Percentiles rank a stretch among this genome's conserved stretches.
These are phyloP conservation scores for Pangasius macronema DNA, from an alignment of 2,797 vertebrate species.

Conservation along the genomic window DNA sequence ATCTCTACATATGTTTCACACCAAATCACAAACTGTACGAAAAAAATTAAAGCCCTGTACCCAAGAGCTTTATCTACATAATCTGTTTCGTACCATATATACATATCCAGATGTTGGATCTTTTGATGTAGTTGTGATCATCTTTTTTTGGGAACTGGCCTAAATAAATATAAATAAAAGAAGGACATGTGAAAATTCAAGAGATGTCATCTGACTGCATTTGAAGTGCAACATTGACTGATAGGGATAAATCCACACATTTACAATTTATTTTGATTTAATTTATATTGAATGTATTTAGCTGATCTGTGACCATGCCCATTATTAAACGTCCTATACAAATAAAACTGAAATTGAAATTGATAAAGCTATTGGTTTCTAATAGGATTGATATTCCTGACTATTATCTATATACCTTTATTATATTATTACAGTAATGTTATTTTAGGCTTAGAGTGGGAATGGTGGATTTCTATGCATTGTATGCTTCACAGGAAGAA, in stretches of 20 bases:
- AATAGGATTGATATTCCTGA: not conserved
- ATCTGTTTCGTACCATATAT: not conserved
- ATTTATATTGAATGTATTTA: too few species aligned
- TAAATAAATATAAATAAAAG: not conserved
- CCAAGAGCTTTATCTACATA: not conserved
- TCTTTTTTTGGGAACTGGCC: not conserved
- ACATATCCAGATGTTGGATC: not conserved
- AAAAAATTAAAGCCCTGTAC: not conserved
- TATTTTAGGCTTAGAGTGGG: not conserved
- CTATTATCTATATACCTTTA: not conserved
- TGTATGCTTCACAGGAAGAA: not conserved
- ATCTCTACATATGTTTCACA: not conserved
- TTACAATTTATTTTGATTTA: too few species aligned
- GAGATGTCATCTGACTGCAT: not conserved
- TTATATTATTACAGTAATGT: not conserved
- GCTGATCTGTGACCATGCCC: too few species aligned
- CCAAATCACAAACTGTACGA: not conserved
- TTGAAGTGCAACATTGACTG: not conserved
- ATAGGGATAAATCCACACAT: too few species aligned
- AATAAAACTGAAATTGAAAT: too few species aligned
- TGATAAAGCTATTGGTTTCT: not conserved
- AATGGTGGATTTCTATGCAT: not conserved
- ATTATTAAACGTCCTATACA: too few species aligned
- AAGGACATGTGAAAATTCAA: not conserved
- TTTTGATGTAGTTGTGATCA: not conserved